Percentiles rank a stretch among this genome's conserved stretches.
These are phyloP conservation scores for Microtus oregoni DNA, from an alignment of 2,113 vertebrate genomes.

Conservation along the genomic window DNA sequence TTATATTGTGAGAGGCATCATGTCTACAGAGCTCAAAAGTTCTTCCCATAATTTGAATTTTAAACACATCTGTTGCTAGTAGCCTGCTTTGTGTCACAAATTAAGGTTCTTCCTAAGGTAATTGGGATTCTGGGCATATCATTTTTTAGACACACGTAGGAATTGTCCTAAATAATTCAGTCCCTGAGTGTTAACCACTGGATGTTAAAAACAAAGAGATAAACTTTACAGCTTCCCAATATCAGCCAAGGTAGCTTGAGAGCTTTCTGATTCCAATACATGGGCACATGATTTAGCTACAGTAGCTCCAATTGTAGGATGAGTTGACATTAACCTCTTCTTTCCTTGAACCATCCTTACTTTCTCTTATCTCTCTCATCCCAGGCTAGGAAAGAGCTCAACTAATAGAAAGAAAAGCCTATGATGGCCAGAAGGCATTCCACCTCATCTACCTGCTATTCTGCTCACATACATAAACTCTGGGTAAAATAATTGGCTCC, in stretches of 20 bases:
- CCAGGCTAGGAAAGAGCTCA: neutral
- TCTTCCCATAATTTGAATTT: slow-evolving; percentile 59
- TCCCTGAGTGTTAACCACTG: neutral
- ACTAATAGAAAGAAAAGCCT: neutral
- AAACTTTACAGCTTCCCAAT: neutral
- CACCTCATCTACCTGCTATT: neutral
- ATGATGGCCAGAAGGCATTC: neutral
- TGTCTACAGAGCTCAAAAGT: neutral
- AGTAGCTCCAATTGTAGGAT: neutral
- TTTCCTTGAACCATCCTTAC: neutral
- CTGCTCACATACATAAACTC: neutral
- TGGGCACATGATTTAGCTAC: neutral
- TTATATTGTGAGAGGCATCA: neutral
- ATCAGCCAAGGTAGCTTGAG: neutral
- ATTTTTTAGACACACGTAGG: neutral
- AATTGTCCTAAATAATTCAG: neutral
- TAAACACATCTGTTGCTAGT: slow-evolving; percentile 42
- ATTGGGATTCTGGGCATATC: slow-evolving; percentile 29
- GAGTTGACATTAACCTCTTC: neutral
- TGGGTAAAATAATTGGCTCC: neutral
- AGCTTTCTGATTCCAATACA: neutral
- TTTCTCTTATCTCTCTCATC: neutral
- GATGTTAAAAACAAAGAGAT: slow-evolving; percentile 25
- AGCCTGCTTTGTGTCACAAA: slow-evolving; percentile 1
- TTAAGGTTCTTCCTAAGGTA: slow-evolving; percentile 52